A percentile compares a stretch with the other conserved stretches of the same genome.
Evolutionary conservation across 2,888 invertebrate genomes (phyloP).

Genomic region (Leptura quadrifasciata): DNA sequence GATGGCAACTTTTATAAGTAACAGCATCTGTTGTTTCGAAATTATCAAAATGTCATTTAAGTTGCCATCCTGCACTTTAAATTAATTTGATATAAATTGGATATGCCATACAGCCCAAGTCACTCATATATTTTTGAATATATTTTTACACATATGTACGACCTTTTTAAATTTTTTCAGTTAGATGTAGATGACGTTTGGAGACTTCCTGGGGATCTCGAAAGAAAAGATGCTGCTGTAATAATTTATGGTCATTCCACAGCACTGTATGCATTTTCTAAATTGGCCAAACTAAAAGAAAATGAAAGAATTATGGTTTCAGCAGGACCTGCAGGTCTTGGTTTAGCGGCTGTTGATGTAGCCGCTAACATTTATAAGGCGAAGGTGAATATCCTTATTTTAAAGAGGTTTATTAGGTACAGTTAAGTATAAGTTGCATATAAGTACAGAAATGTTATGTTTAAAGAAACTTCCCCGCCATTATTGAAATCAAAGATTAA

Average conservation of each 20-base stretch:
- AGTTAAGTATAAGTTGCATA: too few relatives aligned
- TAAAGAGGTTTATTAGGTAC: neutral
- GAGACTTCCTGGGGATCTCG: slow-evolving; percentile 76
- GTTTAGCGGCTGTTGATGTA: slow-evolving; percentile 81
- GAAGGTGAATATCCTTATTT: slow-evolving; percentile 72
- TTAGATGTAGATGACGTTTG: slow-evolving; percentile 76
- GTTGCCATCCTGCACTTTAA: too few relatives aligned
- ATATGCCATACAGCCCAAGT: too few relatives aligned
- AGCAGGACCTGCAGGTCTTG: slow-evolving; percentile 79
- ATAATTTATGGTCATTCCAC: slow-evolving; percentile 79
- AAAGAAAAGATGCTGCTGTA: slow-evolving; percentile 77
- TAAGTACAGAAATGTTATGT: too few relatives aligned
- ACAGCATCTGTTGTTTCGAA: too few relatives aligned
- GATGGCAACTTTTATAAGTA: too few relatives aligned
- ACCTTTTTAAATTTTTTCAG: slow-evolving; percentile 56
- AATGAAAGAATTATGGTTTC: slow-evolving; percentile 80
- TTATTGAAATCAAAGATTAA: too few relatives aligned
- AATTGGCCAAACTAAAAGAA: slow-evolving; percentile 74
- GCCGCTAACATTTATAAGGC: slow-evolving; percentile 81
- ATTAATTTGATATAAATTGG: too few relatives aligned
- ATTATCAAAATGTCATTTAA: too few relatives aligned
- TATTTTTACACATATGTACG: neutral
- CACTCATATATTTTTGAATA: too few relatives aligned
- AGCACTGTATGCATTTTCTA: slow-evolving; percentile 79
- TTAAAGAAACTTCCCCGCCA: too few relatives aligned